A percentile compares a stretch with the other conserved stretches of the same genome.
Conservation (phyloP, 2,113 vertebrate genomes). For the Psittacula cyanocephala region DNA sequence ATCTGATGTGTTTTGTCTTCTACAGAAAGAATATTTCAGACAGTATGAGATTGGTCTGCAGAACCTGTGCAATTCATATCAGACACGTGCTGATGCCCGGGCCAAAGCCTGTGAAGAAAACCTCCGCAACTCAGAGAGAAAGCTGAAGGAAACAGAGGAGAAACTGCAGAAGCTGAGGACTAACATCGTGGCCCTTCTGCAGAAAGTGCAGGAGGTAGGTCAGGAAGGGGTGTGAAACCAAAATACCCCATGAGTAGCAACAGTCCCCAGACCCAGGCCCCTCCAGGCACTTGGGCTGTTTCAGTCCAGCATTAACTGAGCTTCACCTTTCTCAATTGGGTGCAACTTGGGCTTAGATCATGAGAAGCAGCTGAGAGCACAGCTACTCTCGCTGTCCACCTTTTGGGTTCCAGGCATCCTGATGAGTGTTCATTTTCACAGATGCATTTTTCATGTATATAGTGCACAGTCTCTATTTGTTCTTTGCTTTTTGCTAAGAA, state of each 20-base stretch:
- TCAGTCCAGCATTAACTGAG: not conserved
- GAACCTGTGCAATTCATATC: constrained; percentile 94
- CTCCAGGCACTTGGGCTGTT: not conserved
- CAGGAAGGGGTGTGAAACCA: not conserved
- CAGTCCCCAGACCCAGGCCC: not conserved
- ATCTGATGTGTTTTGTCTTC: not conserved
- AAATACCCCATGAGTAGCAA: not conserved
- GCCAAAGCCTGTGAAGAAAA: constrained; percentile 92
- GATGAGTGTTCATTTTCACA: not conserved
- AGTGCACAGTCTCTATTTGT: not conserved
- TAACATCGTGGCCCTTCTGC: constrained; percentile 94
- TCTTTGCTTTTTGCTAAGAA: not conserved
- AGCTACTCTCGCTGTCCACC: not conserved
- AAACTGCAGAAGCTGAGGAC: constrained; percentile 94
- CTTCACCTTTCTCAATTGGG: not conserved
- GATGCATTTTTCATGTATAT: not conserved
- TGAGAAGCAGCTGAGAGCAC: not conserved
- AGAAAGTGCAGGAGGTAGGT: constrained; percentile 97
- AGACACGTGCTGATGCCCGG: constrained; percentile 88
- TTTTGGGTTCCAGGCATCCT: not conserved
- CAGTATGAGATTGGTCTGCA: constrained; percentile 95
- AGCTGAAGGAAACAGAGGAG: constrained; percentile 89
- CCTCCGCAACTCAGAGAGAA: constrained; percentile 81
- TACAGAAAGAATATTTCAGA: constrained; percentile 96
- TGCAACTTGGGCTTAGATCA: not conserved